These are phyloP conservation scores for Ellobius talpinus DNA, from an alignment of 2,113 vertebrate genomes.

Conservation along the genomic window DNA sequence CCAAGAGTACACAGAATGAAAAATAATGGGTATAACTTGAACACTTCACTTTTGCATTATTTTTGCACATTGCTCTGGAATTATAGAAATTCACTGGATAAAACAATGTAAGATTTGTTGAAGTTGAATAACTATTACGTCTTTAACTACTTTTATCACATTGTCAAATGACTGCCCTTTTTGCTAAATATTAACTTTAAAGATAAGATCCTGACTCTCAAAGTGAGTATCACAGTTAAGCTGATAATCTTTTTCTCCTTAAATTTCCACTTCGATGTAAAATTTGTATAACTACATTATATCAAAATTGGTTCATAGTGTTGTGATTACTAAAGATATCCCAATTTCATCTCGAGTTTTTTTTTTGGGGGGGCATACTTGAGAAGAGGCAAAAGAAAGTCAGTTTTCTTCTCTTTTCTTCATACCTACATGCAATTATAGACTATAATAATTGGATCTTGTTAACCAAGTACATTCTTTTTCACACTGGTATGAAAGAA, in stretches of 20 bases:
- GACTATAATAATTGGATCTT: background rate
- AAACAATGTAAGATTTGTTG: constrained; percentile 9
- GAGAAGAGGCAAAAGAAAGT: background rate
- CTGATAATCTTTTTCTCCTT: background rate
- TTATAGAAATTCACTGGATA: background rate
- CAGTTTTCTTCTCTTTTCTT: background rate
- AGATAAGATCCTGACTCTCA: background rate
- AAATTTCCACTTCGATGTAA: constrained; percentile 8
- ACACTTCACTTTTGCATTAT: constrained; percentile 45
- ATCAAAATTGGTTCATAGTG: background rate
- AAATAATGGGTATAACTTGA: constrained; percentile 35
- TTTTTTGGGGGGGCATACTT: background rate
- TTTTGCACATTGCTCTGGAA: background rate
- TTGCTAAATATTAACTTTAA: constrained; percentile 27
- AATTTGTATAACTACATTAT: constrained; percentile 2
- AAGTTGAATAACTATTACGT: background rate
- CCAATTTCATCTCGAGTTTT: background rate
- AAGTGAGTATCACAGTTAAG: background rate
- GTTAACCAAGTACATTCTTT: background rate
- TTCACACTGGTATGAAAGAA: background rate
- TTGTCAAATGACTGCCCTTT: constrained; percentile 9
- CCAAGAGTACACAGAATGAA: constrained; percentile 41
- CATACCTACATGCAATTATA: background rate
- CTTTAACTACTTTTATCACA: background rate
- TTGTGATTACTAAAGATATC: background rate